Percentiles rank a stretch among this genome's conserved stretches.
phyloP scores from a whole-genome alignment of 1,140 invertebrate species.

The Pachypsylla venusta region DNA sequence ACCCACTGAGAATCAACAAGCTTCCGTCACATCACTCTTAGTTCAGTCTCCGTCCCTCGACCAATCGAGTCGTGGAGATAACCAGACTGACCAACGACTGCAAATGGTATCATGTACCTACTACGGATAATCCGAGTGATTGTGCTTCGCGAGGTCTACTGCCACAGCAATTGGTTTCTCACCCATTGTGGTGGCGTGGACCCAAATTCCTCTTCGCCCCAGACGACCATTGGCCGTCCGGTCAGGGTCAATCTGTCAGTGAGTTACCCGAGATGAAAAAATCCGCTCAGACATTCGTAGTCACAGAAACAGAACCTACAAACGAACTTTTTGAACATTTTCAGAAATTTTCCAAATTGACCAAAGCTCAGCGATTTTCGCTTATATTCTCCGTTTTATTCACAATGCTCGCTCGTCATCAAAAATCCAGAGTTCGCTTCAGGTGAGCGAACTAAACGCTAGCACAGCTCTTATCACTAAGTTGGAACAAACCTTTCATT shows the following conservation, averaged over 20 bases:
- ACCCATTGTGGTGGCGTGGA: constrained; percentile 20
- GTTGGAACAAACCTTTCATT: neutral
- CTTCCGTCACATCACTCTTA: no score
- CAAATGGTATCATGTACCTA: constrained; percentile 31
- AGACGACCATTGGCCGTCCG: neutral
- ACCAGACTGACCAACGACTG: no score
- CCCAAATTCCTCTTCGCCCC: neutral
- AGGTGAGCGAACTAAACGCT: neutral
- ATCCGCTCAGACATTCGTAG: no score
- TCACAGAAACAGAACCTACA: neutral
- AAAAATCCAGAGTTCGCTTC: neutral
- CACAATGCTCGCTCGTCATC: neutral
- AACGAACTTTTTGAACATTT: neutral
- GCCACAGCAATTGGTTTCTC: constrained; percentile 16
- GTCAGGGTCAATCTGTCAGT: neutral
- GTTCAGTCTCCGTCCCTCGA: no score
- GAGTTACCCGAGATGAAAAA: neutral
- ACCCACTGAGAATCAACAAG: no score
- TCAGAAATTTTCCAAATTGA: constrained; percentile 11
- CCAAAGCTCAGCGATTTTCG: neutral
- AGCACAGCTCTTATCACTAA: neutral
- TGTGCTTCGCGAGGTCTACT: constrained; percentile 28
- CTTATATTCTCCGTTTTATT: constrained; percentile 4
- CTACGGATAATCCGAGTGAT: constrained; percentile 33
- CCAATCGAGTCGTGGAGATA: no score